Percentiles rank a stretch among this genome's conserved stretches.
Conservation (phyloP, 1,140 invertebrate species). For the Euborellia annulipes region DNA sequence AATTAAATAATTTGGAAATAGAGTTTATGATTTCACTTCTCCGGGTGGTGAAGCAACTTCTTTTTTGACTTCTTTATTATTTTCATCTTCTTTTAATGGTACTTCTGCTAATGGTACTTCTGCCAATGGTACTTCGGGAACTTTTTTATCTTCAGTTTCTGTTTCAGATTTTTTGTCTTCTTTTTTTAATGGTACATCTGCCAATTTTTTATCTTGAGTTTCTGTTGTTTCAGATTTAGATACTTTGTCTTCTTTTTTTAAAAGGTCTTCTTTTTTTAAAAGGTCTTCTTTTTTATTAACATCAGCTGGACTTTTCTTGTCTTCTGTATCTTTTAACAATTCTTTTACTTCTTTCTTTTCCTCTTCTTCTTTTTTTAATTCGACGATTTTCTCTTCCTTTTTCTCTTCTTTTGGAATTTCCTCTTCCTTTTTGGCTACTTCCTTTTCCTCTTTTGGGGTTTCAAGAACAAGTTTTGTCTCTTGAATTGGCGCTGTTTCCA, state of each 20-base stretch:
- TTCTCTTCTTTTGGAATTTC: no score
- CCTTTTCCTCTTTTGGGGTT: constrained; percentile 8
- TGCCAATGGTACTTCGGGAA: no score
- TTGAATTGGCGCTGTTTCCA: background rate
- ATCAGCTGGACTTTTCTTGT: constrained; percentile 7
- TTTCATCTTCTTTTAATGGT: no score
- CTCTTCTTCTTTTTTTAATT: constrained; percentile 1
- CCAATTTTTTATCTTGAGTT: background rate
- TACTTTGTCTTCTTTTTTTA: constrained; percentile 5
- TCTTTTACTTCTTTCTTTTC: background rate
- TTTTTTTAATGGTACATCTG: no score
- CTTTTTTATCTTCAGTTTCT: background rate
- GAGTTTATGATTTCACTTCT: no score
- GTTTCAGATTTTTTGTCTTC: background rate
- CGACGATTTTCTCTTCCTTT: background rate
- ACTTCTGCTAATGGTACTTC: no score
- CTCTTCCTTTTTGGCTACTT: constrained; percentile 6
- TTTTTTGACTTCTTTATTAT: no score
- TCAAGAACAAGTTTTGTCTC: constrained; percentile 9
- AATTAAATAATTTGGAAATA: no score
- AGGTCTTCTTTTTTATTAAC: constrained; percentile 12
- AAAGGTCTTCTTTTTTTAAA: no score
- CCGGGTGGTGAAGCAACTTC: no score
- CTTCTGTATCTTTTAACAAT: background rate
- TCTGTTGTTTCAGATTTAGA: constrained; percentile 13